phyloP scores from a whole-genome alignment of 2,113 vertebrate species.

The Sphyrna mokarran region DNA sequence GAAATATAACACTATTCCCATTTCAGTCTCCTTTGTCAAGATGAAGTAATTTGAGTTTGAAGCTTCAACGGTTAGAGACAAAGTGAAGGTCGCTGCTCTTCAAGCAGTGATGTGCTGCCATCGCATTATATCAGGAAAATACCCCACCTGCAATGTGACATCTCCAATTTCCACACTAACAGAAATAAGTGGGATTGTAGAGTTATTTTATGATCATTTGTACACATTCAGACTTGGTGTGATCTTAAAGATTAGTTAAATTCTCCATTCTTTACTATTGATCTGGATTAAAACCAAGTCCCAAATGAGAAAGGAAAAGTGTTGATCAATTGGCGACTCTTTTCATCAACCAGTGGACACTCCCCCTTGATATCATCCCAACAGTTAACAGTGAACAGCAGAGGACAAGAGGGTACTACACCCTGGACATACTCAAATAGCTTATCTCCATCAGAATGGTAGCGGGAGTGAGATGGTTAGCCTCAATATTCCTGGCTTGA shows the following conservation, averaged over 20 bases:
- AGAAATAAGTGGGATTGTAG: background rate
- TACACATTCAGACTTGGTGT: background rate
- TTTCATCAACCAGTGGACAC: background rate
- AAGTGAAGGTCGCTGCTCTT: background rate
- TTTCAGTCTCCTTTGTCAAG: background rate
- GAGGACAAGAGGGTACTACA: background rate
- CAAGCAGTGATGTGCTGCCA: background rate
- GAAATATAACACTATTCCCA: background rate
- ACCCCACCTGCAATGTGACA: background rate
- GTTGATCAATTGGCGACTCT: background rate
- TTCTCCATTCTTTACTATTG: background rate
- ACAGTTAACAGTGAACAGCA: background rate
- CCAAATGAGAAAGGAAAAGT: background rate
- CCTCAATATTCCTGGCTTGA: background rate
- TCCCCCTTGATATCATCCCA: background rate
- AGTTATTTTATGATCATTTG: background rate
- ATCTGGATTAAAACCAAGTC: background rate
- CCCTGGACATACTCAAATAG: background rate
- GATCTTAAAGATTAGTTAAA: too few species aligned
- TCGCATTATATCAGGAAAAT: background rate
- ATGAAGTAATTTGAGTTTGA: background rate
- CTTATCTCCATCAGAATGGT: background rate
- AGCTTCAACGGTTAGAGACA: background rate
- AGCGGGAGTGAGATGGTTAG: background rate
- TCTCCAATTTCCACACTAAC: background rate